A percentile compares a stretch with the other conserved stretches of the same genome.
Evolutionary conservation across 37 sponge, comb jelly and placozoan species (phyloP).

Genomic region (Cliona cf. orientalis): DNA sequence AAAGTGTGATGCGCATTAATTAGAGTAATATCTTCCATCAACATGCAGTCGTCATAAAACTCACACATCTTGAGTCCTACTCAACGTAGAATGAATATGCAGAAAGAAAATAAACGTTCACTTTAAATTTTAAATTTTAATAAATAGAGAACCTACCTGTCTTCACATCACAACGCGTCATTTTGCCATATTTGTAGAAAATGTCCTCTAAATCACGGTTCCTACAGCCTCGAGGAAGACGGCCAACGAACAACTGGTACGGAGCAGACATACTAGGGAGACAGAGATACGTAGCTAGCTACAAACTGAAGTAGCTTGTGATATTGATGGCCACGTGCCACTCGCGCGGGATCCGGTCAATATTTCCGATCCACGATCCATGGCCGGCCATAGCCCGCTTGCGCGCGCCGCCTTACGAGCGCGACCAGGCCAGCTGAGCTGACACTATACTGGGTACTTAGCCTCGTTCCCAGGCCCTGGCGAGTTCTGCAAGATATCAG

Average conservation of each 20-base stretch:
- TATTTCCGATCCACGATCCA: too few species aligned
- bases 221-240: slow-evolving; percentile 49
- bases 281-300: too few species aligned
- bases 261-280: too few species aligned
- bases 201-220: slow-evolving; percentile 74
- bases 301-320: too few species aligned
- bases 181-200: slow-evolving; percentile 77
- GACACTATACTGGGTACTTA: too few species aligned
- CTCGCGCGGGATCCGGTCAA: too few species aligned
- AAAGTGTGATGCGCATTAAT: neutral
- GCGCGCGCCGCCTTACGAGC: too few species aligned
- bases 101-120: neutral
- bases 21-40: neutral
- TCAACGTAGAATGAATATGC: neutral
- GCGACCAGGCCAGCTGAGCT: too few species aligned
- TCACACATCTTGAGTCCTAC: slow-evolving; percentile 71
- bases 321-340: too few species aligned
- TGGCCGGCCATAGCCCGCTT: too few species aligned
- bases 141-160: slow-evolving; percentile 40
- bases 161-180: slow-evolving; percentile 81
- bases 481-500: too few species aligned
- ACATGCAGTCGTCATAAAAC: neutral
- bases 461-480: too few species aligned
- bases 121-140: neutral
- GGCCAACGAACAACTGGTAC: slow-evolving; percentile 67